Percentiles rank a stretch among this genome's conserved stretches.
These are phyloP conservation scores for Dallia pectoralis DNA, from an alignment of 2,797 vertebrate species.

Conservation along the genomic window DNA sequence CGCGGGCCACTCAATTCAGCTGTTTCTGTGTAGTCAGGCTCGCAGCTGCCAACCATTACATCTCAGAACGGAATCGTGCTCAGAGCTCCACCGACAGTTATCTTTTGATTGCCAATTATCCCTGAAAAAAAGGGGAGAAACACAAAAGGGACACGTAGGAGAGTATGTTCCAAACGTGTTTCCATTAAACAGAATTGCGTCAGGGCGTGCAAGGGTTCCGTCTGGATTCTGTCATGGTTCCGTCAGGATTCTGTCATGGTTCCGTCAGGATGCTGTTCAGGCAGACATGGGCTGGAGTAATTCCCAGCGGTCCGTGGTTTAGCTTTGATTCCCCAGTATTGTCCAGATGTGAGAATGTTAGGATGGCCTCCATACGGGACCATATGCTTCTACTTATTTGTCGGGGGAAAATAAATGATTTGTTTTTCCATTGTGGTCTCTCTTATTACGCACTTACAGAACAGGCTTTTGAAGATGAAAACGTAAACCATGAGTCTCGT, in stretches of 20 bases:
- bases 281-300: conserved; percentile 36
- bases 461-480: conserved; percentile 77
- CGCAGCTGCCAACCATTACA: conserved; percentile 71
- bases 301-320: conserved; percentile 66
- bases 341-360: conserved; percentile 45
- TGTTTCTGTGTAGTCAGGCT: conserved; percentile 59
- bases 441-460: conserved; percentile 76
- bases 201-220: conserved; percentile 53
- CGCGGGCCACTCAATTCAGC: conserved; percentile 48
- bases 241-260: not conserved
- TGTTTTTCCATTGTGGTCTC: conserved; percentile 77
- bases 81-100: conserved; percentile 55
- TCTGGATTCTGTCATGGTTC: not conserved
- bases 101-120: conserved; percentile 76
- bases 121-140: conserved; percentile 46
- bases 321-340: conserved; percentile 63
- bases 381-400: conserved; percentile 73
- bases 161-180: conserved; percentile 62
- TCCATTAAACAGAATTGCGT: conserved; percentile 56
- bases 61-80: conserved; percentile 56
- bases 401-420: conserved; percentile 74
- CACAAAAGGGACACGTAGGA: conserved; percentile 44
- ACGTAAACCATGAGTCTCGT: conserved; percentile 58
- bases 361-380: conserved; percentile 7
- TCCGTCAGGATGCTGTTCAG: not conserved